A percentile compares a stretch with the other conserved stretches of the same genome.
Conservation (phyloP, 2,888 invertebrate species). For the Hirudinaria manillensis region DNA sequence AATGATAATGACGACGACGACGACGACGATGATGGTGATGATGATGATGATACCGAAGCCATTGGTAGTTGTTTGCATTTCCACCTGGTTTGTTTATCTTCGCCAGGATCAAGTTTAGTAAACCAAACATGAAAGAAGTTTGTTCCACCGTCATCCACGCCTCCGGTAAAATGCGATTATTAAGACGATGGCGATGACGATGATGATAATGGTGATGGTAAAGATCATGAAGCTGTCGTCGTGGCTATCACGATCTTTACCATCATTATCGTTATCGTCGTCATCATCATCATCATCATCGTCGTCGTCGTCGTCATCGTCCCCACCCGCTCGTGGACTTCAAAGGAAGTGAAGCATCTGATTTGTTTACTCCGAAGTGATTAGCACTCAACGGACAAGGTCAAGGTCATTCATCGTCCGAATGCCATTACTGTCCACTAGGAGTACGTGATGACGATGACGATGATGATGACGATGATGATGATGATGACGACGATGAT, state of each 20-base stretch:
- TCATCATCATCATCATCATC: constrained; percentile 27
- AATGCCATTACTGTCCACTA: not conserved
- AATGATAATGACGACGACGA: not conserved
- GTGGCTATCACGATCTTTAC: no score
- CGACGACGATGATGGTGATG: constrained; percentile 3
- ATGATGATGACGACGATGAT: constrained; percentile 1
- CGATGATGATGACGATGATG: constrained; percentile 11
- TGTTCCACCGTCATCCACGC: no score
- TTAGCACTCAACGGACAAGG: not conserved
- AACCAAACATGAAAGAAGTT: no score
- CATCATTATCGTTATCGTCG: not conserved
- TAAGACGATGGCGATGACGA: not conserved
- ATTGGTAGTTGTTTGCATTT: not conserved
- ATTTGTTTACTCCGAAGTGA: not conserved
- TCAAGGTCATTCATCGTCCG: not conserved
- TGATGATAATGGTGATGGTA: not conserved
- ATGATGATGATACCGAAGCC: not conserved
- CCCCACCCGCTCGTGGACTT: not conserved
- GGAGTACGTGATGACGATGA: not conserved
- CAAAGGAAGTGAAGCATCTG: not conserved
- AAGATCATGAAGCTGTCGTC: no score
- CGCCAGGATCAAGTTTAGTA: no score
- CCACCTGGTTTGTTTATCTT: no score
- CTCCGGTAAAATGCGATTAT: no score
- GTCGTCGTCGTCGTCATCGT: constrained; percentile 27